Conservation (phyloP, 1,140 invertebrate species). For the Ganaspis sp. region DNA sequence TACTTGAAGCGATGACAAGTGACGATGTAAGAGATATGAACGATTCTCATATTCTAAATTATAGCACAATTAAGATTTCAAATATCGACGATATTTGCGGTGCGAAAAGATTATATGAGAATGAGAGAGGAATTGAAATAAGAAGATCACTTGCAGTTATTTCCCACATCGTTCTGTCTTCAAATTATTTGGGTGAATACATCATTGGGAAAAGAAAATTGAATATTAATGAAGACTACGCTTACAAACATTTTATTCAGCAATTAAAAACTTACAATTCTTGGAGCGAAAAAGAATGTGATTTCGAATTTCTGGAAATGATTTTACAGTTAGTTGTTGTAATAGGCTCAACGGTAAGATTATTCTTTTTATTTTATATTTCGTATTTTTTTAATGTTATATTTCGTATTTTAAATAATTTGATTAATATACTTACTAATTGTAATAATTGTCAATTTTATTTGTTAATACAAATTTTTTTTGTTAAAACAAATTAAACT, state of each 20-base stretch:
- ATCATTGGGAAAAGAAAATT: slow-evolving; percentile 63
- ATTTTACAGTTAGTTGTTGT: slow-evolving; percentile 65
- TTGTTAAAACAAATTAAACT: too few species aligned
- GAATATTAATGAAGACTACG: slow-evolving; percentile 50
- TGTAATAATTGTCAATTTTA: too few species aligned
- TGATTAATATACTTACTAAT: too few species aligned
- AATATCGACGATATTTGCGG: slow-evolving; percentile 65
- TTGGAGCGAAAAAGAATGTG: slow-evolving; percentile 60
- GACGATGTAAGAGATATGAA: slow-evolving; percentile 75
- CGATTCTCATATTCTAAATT: slow-evolving; percentile 69
- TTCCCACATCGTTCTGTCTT: slow-evolving; percentile 58
- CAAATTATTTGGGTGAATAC: slow-evolving; percentile 68
- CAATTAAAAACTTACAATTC: slow-evolving; percentile 67
- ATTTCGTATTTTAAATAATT: too few species aligned
- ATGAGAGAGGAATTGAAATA: slow-evolving; percentile 70
- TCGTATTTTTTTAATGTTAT: not conserved
- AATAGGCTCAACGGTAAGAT: slow-evolving; percentile 63
- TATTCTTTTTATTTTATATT: slow-evolving; percentile 28
- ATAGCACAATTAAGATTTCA: slow-evolving; percentile 62
- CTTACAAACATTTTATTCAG: slow-evolving; percentile 58
- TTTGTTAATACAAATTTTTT: too few species aligned
- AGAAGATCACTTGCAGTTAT: slow-evolving; percentile 66
- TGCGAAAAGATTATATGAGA: slow-evolving; percentile 64
- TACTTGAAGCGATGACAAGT: slow-evolving; percentile 67
- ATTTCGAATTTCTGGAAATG: slow-evolving; percentile 69